Base-by-base conservation (phyloP, 2,888 invertebrate species). In the Amiota communis region DNA sequence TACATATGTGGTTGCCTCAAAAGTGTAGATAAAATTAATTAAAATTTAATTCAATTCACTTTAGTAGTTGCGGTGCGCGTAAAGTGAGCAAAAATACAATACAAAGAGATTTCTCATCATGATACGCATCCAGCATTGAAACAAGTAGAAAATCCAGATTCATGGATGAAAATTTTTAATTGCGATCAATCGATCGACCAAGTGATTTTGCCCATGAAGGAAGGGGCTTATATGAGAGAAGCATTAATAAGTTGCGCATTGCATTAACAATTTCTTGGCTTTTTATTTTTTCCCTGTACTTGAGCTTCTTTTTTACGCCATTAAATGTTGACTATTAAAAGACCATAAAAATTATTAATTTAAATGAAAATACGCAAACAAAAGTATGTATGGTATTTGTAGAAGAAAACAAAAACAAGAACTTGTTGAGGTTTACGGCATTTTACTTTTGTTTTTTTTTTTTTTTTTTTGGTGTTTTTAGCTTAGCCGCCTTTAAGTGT, bases 1-100 rank as follows among this genome's bases (percentile, higher is more conserved):
- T n/a, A n/a, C n/a, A n/a, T n/a, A n/a, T n/a, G 23, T 23, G 23
- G 23, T 23, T 23, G 23, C 36, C 53, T 64, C 36, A 53, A 81
- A 78, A 83, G 83, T 81, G 83, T 78, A 85, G 83, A 83, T 83
- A 83, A 83, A 83, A 83, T 83, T 83, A 83, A 83, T 83, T 83
- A 85, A 83, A 83, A 85, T 83, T 86, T 85, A 83, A 83, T 83
- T 83, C 86, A 86, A 83, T 83, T 83, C 85, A 83, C 85, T 81
- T 86, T 36, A 36, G 36, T 36, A 36, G 36, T 36, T 36, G 36
- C 36, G 67, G 51, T n/a, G 53, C 67, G 57, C 56, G 49, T 85
- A 83, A 81, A 83, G 57, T 84, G 83, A 86, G 81, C 86, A 85
- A 83, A 78, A 85, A 80, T 83, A 85, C 85, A 85, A 80, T 83